Base-by-base conservation (phyloP, 2,113 vertebrate species). In the Lepus europaeus region DNA sequence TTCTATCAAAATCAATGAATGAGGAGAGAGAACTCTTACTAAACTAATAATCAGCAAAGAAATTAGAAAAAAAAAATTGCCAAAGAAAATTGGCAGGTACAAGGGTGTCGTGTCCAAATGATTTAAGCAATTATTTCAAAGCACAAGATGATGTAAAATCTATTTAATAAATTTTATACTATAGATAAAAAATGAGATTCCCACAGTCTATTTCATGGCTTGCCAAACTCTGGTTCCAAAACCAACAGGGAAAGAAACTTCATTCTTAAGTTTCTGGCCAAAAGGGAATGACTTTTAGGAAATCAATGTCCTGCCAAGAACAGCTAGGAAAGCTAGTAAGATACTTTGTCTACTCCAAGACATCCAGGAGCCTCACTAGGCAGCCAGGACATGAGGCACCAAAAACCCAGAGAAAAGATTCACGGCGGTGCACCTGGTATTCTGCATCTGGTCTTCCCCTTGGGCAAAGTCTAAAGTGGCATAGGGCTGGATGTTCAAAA, bases 221-320 rank as follows among this genome's bases (percentile, higher is more conserved):
- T 84, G 49, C 63, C 51, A 82, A 45, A 95, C 14, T 69, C 88
- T 59, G 25, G 7, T 80, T 93, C 53, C 84, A 91, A 81, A 93
- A 27, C 9, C 61, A 91, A 95, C 49, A 68, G 63, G 78, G 79
- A 87, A 93, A 91, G 49, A 79, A 87, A 78, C 66, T 36, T 33
- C 3, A 53, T n/a, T 56, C 25, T n/a, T 74, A 87, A 61, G 45
- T 12, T 56, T 45, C 10, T 20, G 56, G 73, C 61, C 84, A 69
- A 70, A 59, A 69, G 78, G 56, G n/a, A 80, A 70, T 27, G 79
- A 89, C 84, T 74, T 93, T 85, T 72, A 93, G 89, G 73, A 96
- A 88, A 89, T 39, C 88, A 76, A 27, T 27, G 33, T 66, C n/a
- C 66, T 45, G 82, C 72, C 72, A 88, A 88, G 59, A 78, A 78